A percentile compares a stretch with the other conserved stretches of the same genome.
phyloP scores from a whole-genome alignment of 2,113 vertebrate species.

The Erinaceus europaeus region DNA sequence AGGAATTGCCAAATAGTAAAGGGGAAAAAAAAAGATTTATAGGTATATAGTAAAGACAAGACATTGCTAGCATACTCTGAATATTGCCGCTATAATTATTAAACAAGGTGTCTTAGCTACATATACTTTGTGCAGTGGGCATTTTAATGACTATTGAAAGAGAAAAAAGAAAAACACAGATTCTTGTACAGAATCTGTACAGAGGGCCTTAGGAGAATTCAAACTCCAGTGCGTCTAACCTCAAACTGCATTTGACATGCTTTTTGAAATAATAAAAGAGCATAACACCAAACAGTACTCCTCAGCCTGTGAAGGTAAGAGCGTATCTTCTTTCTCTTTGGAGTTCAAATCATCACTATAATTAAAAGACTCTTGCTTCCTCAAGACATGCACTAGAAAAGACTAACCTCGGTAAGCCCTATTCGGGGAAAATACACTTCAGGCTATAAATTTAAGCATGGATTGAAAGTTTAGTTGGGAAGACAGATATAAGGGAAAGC shows the following conservation, averaged over 20 bases:
- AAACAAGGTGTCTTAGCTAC: not conserved
- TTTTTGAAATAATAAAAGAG: not conserved
- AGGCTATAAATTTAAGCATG: not conserved
- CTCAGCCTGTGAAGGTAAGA: not conserved
- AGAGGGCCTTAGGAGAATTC: not conserved
- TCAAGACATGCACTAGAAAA: not conserved
- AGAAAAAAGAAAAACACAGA: not conserved
- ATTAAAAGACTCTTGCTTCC: not conserved
- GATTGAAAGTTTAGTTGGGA: not conserved
- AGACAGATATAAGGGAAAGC: not conserved
- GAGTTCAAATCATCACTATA: not conserved
- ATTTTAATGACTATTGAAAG: not conserved
- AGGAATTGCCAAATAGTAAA: not conserved
- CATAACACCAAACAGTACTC: not conserved
- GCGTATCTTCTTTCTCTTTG: not conserved
- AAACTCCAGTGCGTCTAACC: not conserved
- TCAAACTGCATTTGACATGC: not conserved
- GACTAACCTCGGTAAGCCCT: not conserved
- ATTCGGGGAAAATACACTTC: not conserved
- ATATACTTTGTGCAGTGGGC: not conserved
- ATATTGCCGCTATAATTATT: not conserved
- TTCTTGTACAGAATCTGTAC: not conserved
- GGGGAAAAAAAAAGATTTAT: not conserved
- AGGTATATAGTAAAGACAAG: not conserved
- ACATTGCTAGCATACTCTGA: not conserved